These are phyloP conservation scores for Agrilus biguttatus DNA, from an alignment of 2,888 invertebrate genomes.

Conservation along the genomic window DNA sequence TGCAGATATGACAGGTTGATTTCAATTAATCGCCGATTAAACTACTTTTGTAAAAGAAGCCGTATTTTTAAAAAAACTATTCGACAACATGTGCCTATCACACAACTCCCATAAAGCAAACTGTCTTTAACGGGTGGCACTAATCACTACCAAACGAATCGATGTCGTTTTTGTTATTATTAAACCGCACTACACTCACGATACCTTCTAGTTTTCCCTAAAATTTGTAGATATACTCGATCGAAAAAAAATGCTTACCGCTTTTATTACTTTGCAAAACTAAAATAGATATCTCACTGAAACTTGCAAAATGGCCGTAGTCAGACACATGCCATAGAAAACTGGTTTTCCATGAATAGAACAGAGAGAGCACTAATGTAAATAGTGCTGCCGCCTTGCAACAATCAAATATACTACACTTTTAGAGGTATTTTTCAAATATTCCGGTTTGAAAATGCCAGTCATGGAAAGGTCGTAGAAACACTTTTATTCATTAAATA, in stretches of 20 bases:
- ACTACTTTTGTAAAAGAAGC: too few relatives aligned
- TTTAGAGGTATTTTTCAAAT: slow-evolving; percentile 7
- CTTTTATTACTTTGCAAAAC: slow-evolving; percentile 42
- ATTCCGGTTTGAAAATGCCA: slow-evolving; percentile 5
- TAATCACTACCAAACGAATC: slow-evolving; percentile 10
- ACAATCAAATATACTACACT: slow-evolving; percentile 8
- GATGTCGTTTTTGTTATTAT: too few relatives aligned
- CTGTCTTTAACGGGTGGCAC: slow-evolving; percentile 24
- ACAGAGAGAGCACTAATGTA: slow-evolving; percentile 21
- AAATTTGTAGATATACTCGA: too few relatives aligned
- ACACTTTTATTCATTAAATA: too few relatives aligned
- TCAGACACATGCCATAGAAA: slow-evolving; percentile 50
- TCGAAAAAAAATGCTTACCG: slow-evolving; percentile 35
- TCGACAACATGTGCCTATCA: slow-evolving; percentile 38
- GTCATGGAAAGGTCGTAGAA: too few relatives aligned
- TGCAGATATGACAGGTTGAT: too few relatives aligned
- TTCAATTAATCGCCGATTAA: too few relatives aligned
- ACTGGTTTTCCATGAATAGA: slow-evolving; percentile 37
- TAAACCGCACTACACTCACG: slow-evolving; percentile 8
- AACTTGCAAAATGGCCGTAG: slow-evolving; percentile 55
- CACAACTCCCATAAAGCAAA: slow-evolving; percentile 27
- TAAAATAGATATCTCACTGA: slow-evolving; percentile 49
- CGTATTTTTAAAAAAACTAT: slow-evolving; percentile 17
- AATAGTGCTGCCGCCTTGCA: slow-evolving; percentile 18
- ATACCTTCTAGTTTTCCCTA: too few relatives aligned